Base-by-base conservation (phyloP, 2,113 vertebrate genomes). In the Centropus bengalensis region DNA sequence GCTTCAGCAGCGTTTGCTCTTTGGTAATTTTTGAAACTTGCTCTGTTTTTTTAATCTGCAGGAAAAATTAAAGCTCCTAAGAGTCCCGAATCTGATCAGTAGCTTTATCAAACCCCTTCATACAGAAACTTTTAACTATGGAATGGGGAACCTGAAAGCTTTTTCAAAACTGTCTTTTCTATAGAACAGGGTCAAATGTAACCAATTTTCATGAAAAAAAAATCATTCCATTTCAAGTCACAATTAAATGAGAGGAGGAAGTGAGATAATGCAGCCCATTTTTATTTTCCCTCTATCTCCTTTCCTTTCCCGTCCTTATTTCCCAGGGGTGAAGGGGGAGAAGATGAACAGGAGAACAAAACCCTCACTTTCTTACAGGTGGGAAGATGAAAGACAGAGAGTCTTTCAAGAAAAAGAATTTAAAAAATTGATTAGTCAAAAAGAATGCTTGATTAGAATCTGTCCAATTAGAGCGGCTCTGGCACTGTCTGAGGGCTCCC, bases 1-100 rank as follows among this genome's bases (percentile, higher is more conserved):
- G 99, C 82, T 98, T 98, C 91, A 99, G 93, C 56, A 99, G 92
- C 85, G 93, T 98, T 96, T 97, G 98, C 67, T 99, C 98, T 97
- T 98, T 99, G 86, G 96, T 98, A 67, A 84, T 86, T 97, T 99
- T 99, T 97, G 98, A 99, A 71, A 97, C 96, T 94, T 97, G 97
- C 68, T 97, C 80, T 77, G 96, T 96, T 96, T 97, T 98, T 97
- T 98, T 96, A 92, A 99, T 98, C 99, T 99, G 91, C 44, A 77
- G 49, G n/a, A 63, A 73, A 94, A 97, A 85, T 56, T 14, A 93
- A 70, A 87, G 40, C 22, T 56, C 80, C 12, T 45, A 56, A 89
- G 49, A 54, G 28, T 78, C 75, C n/a, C 44, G 47, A 66, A 75
- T 33, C 23, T 60, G 19, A 62, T 78, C 38, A 68, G 38, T 17